A percentile compares a stretch with the other conserved stretches of the same genome.
phyloP scores from a whole-genome alignment of 2,888 invertebrate species.

The Heliconius aoede region DNA sequence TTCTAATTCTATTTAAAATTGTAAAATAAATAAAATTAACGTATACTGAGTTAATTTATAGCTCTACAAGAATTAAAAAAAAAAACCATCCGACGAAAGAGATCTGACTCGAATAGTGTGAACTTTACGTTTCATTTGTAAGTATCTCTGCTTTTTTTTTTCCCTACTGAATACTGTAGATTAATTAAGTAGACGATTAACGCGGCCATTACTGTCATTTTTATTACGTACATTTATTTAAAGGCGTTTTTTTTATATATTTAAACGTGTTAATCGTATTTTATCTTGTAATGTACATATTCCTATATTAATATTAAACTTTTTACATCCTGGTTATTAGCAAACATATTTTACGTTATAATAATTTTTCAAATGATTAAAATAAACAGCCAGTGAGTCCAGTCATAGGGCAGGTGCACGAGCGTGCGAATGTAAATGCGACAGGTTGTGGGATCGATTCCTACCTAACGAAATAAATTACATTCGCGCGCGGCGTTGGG shows the following conservation, averaged over 20 bases:
- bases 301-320: slow-evolving; percentile 11
- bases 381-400: neutral
- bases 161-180: slow-evolving; percentile 46
- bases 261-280: slow-evolving; percentile 22
- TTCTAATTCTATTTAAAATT: neutral
- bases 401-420: too few relatives aligned
- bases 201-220: slow-evolving; percentile 65
- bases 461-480: too few relatives aligned
- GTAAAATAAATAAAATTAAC: neutral
- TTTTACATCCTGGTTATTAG: neutral
- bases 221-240: slow-evolving; percentile 68
- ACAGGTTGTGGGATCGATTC: too few relatives aligned
- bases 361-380: neutral
- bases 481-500: too few relatives aligned
- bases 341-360: neutral
- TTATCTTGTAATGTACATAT: slow-evolving; percentile 1
- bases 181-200: slow-evolving; percentile 63
- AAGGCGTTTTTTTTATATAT: slow-evolving; percentile 46
- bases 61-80: neutral
- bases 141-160: slow-evolving; percentile 22
- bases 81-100: neutral
- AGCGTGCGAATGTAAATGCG: too few relatives aligned
- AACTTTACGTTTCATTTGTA: slow-evolving; percentile 6
- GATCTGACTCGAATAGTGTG: neutral
- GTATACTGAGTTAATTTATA: neutral